Conservation (phyloP, 2,888 invertebrate genomes). For the Antheraea yamamai region DNA sequence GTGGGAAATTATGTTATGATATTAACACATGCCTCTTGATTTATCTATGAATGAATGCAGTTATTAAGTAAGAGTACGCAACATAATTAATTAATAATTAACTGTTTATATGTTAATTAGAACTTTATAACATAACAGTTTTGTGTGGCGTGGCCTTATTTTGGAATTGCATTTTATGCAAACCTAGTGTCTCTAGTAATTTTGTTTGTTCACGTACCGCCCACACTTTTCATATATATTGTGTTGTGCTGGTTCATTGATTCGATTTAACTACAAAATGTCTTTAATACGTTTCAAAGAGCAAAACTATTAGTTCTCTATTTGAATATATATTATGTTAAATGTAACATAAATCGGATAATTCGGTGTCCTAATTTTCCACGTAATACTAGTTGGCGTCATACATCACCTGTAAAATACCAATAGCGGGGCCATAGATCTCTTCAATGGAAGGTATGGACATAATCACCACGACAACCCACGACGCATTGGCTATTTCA, state of each 20-base stretch:
- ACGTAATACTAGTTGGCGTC: neutral
- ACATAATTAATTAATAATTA: slow-evolving; percentile 32
- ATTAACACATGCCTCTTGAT: slow-evolving; percentile 40
- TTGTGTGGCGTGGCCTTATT: neutral
- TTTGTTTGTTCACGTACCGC: neutral
- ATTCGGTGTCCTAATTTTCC: neutral
- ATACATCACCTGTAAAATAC: no score
- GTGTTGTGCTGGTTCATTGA: neutral
- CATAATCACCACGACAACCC: no score
- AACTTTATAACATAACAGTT: neutral
- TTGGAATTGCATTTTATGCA: neutral
- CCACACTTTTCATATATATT: neutral
- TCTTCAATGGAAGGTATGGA: no score
- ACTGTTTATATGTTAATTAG: slow-evolving; percentile 8
- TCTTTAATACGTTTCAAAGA: neutral
- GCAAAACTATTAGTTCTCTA: neutral
- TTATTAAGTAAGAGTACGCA: slow-evolving; percentile 27
- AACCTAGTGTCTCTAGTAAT: neutral
- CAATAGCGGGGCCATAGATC: no score
- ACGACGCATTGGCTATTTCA: no score
- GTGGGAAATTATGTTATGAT: slow-evolving; percentile 50
- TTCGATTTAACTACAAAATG: no score
- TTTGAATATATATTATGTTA: neutral
- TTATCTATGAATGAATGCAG: slow-evolving; percentile 33
- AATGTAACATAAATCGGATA: no score